A percentile compares a stretch with the other conserved stretches of the same genome.
These are phyloP conservation scores for Monomorium pharaonis DNA, from an alignment of 1,140 invertebrate genomes.

Conservation along the genomic window DNA sequence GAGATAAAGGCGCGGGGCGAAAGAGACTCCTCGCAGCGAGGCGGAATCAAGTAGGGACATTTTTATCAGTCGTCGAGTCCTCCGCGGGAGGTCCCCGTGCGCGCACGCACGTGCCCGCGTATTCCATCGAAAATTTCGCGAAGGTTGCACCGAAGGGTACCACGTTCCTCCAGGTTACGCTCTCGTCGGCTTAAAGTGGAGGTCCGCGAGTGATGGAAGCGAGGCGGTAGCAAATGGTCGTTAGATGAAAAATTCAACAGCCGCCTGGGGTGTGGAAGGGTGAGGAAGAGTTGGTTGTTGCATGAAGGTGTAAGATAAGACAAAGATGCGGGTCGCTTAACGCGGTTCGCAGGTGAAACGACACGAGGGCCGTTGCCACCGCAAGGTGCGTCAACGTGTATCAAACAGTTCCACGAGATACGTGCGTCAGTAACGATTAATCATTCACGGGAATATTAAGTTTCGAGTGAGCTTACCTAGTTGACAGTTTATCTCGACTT, in stretches of 20 bases:
- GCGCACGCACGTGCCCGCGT: neutral
- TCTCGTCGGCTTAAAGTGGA: neutral
- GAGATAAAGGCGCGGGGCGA: conserved; percentile 54
- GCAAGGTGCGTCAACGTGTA: conserved; percentile 48
- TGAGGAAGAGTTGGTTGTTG: conserved; percentile 9
- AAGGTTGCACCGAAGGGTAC: neutral
- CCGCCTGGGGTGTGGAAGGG: conserved; percentile 7
- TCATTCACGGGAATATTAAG: neutral
- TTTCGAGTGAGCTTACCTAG: neutral
- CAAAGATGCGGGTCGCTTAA: conserved; percentile 60
- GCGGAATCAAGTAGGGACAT: conserved; percentile 73
- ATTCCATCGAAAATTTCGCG: conserved; percentile 33
- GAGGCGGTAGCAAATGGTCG: conserved; percentile 21
- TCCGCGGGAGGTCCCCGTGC: conserved; percentile 70
- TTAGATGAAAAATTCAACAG: conserved; percentile 54
- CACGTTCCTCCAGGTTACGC: neutral
- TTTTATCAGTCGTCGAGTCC: conserved; percentile 75
- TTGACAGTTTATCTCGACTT: neutral
- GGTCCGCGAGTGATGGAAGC: neutral
- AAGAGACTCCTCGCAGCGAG: conserved; percentile 43
- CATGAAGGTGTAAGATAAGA: conserved; percentile 58
- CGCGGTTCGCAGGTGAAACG: conserved; percentile 60
- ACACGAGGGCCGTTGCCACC: conserved; percentile 24
- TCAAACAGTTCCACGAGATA: neutral
- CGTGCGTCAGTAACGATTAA: neutral